Percentiles rank a stretch among this genome's conserved stretches.
Conservation (phyloP, 2,888 invertebrate genomes). For the Seira ritae region DNA sequence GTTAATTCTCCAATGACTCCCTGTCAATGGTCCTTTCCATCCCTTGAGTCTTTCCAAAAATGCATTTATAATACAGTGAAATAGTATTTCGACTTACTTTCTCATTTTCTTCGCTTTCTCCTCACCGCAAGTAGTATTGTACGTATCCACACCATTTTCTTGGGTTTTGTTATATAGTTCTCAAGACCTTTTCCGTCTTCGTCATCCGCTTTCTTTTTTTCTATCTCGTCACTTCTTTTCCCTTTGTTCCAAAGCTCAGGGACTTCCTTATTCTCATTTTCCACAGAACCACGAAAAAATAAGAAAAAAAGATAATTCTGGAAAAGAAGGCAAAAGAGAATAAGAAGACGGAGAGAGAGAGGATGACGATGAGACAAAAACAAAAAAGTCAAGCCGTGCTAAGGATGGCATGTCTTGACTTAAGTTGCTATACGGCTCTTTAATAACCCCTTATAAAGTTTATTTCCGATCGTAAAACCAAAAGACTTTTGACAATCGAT, state of each 20-base stretch:
- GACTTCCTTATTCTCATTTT: constrained; percentile 47
- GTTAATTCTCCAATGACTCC: constrained; percentile 53
- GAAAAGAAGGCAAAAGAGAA: neutral
- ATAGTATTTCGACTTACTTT: constrained; percentile 1
- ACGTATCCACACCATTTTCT: neutral
- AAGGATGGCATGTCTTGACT: constrained; percentile 50
- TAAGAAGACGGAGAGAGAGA: constrained; percentile 2
- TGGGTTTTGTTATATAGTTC: constrained; percentile 39
- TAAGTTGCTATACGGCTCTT: constrained; percentile 64
- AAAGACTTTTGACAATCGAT: constrained; percentile 37
- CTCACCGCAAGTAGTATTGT: neutral
- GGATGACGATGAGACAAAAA: constrained; percentile 12
- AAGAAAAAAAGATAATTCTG: constrained; percentile 32
- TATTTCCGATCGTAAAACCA: constrained; percentile 66
- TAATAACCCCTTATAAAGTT: constrained; percentile 69
- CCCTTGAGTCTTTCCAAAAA: constrained; percentile 8
- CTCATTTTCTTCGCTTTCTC: constrained; percentile 14
- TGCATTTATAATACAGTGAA: constrained; percentile 44
- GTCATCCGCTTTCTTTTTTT: constrained; percentile 44
- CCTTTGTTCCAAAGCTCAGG: constrained; percentile 53
- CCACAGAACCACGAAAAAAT: neutral
- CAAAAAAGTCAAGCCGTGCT: constrained; percentile 44
- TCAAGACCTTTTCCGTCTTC: constrained; percentile 31
- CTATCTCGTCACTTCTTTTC: constrained; percentile 47
- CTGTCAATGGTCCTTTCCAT: constrained; percentile 42